Evolutionary conservation across 2,797 vertebrate genomes (phyloP).

Genomic region (Paguma larvata): DNA sequence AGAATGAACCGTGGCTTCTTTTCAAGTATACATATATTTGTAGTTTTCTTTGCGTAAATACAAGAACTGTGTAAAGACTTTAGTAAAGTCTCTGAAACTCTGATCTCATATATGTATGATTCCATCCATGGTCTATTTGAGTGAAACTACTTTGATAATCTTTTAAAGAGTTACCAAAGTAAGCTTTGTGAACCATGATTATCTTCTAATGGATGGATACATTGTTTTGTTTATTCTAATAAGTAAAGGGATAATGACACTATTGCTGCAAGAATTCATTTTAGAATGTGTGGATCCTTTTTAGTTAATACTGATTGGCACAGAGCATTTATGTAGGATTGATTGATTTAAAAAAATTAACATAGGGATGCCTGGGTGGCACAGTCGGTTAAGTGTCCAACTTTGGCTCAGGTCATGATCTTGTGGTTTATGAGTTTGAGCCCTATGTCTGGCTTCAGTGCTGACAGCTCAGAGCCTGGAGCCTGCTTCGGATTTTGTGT

Average conservation of each 20-base stretch:
- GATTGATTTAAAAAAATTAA: neutral
- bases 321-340: neutral
- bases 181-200: neutral
- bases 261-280: constrained; percentile 21
- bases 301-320: constrained; percentile 33
- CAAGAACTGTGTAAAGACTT: neutral
- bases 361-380: neutral
- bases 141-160: constrained; percentile 27
- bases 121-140: neutral
- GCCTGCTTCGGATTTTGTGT: too few relatives aligned
- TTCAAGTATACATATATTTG: neutral
- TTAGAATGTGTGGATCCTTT: neutral
- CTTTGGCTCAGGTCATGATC: too few relatives aligned
- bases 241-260: constrained; percentile 37
- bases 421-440: too few relatives aligned
- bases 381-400: too few relatives aligned
- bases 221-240: constrained; percentile 55
- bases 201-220: neutral
- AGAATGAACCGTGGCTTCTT: neutral
- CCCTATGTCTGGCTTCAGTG: too few relatives aligned
- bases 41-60: constrained; percentile 40
- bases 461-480: too few relatives aligned
- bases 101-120: neutral
- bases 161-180: neutral
- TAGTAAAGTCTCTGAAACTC: constrained; percentile 44